These are phyloP conservation scores for Acanthornis magna DNA, from an alignment of 2,797 vertebrate species.

Conservation along the genomic window DNA sequence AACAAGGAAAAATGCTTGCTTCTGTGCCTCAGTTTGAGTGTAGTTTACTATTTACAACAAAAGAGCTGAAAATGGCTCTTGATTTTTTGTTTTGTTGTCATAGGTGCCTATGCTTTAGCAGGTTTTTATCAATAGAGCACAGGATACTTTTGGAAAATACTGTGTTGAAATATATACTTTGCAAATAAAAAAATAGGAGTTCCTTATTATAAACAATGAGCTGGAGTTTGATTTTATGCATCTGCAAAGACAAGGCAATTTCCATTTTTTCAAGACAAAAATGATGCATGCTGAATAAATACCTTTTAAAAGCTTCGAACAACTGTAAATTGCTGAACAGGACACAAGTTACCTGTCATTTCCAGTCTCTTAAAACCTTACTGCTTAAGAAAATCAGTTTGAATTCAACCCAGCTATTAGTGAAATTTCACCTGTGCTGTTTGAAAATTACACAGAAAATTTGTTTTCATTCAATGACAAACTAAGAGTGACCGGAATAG, in stretches of 20 bases:
- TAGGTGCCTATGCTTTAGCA: not conserved
- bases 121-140: not conserved
- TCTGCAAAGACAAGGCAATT: not conserved
- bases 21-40: not conserved
- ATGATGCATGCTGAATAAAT: not conserved
- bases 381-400: not conserved
- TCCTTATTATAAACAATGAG: not conserved
- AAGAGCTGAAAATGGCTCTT: not conserved
- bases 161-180: not conserved
- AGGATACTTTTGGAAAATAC: not conserved
- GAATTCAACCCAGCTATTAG: not conserved
- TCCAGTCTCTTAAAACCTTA: not conserved
- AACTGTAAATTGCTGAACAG: not conserved
- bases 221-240: not conserved
- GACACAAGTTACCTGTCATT: not conserved
- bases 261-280: not conserved
- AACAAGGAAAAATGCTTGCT: not conserved
- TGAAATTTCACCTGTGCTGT: not conserved
- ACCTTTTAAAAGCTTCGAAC: not conserved
- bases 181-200: not conserved
- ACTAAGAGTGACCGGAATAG: not conserved
- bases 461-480: not conserved
- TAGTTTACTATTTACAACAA: not conserved
- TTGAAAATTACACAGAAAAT: not conserved
- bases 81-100: not conserved